Base-by-base conservation (phyloP, 2,797 vertebrate species). In the Acipenser ruthenus region DNA sequence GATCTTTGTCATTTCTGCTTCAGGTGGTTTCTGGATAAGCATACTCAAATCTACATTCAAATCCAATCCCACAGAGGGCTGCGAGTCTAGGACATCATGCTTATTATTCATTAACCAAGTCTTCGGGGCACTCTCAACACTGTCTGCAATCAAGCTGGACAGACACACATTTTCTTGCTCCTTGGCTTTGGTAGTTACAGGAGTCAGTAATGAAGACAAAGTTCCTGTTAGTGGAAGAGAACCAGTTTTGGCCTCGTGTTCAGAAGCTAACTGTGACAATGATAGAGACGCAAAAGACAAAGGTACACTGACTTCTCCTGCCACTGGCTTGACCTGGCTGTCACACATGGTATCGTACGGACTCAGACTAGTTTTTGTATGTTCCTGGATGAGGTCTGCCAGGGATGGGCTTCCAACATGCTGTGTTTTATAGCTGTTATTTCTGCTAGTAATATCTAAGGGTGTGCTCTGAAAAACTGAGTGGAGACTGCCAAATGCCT, bases 351-450 rank as follows among this genome's bases (percentile, higher is more conserved):
- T 71, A 10, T 73, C 80, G 70, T 74, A 78, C 0, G 79, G 67
- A 59, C 67, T 80, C 62, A 84, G 75, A 72, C 74, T 86, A 65
- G 70, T 84, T 77, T 83, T 87, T 70, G 89, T 88, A 73, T 92
- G 90, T 69, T 95, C 88, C 76, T 90, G 89, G 72, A 94, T 90
- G 70, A 97, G 87, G 75, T 94, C 93, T 62, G 93, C 90, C 75
- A 98, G 68, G 6, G 94, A 96, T 1, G 83, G 86, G 75, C 79
- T 85, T 80, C 83, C 90, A 78, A 74, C 82, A 8, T 84, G 81
- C 68, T 82, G 78, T 55, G 68, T 62, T 4, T 65, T 69, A 53
- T 79, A 76, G 72, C 50, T 69, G 76, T 78, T 79, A 66, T 65
- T 62, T 72, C 73, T 75, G 66, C 72, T 73, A 49, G 60, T 76